Evolutionary conservation across 2,797 vertebrate genomes (phyloP).

Genomic region (Hafferia zeledoni): DNA sequence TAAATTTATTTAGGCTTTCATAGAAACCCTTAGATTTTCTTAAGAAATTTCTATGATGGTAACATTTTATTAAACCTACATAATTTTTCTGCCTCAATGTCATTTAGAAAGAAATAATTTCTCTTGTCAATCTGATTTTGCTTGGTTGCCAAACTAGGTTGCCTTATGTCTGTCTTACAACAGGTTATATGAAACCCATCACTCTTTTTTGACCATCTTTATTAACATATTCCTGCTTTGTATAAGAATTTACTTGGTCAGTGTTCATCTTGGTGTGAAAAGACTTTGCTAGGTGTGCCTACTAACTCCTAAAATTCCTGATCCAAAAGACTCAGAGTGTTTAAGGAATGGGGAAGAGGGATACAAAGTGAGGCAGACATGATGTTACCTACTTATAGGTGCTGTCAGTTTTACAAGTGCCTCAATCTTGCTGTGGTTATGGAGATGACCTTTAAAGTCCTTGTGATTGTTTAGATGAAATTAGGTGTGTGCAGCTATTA

Average conservation of each 20-base stretch:
- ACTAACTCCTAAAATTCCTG: neutral
- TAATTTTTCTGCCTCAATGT: neutral
- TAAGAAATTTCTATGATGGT: neutral
- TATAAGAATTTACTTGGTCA: constrained; percentile 19
- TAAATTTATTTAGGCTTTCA: neutral
- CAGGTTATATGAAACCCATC: neutral
- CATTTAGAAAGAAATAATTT: neutral
- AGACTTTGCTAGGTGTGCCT: neutral
- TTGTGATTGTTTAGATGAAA: neutral
- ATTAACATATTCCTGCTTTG: neutral
- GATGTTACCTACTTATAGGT: neutral
- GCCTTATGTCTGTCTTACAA: neutral
- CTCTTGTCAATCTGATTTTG: neutral
- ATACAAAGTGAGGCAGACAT: neutral
- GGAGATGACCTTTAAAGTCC: neutral
- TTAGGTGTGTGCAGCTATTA: neutral
- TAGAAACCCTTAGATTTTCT: neutral
- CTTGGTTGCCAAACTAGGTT: neutral
- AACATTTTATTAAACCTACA: neutral
- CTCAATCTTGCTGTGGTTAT: neutral
- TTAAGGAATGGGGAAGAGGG: neutral
- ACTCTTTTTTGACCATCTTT: neutral
- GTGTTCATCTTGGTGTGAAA: neutral
- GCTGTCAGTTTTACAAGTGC: neutral
- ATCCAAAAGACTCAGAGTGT: neutral